Evolutionary conservation across 1,140 invertebrate genomes (phyloP), one percentile per base, ranked within the genome.

Genomic region (Musca vetustissima): DNA sequence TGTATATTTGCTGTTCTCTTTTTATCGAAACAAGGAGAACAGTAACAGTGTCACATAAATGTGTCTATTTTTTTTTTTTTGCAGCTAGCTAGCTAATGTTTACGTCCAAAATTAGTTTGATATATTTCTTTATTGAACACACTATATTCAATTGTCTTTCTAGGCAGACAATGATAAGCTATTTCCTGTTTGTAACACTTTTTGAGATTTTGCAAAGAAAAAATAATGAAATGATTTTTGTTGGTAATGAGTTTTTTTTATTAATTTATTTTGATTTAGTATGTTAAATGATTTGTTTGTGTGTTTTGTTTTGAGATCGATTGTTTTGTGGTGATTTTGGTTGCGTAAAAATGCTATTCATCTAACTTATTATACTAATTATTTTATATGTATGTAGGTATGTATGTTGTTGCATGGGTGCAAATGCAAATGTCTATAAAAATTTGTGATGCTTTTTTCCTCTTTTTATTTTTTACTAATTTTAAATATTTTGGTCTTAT

Each of bases 131-230:
- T 32, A 59, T 25, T 72, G 66, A 74, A 70, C 76, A 74, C 76
- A 80, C 78, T 80, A 77, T 80, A 80, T 80, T 79, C 78, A 70
- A 80, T 80, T 78, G 78, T 80, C 78, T 80, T 77, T 24, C 50
- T 61, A 61, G 71, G 78, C 75, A 80, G 78, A 80, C 78, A 80
- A 80, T 75, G 78, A 80, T 80, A 69, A 69, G 68, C 68, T 49
- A 36, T 53, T 61, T 61, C 57, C 19, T n/a, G n/a, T n/a, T 43
- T 61, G 19, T 11, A 43, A 43, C 36, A 43, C 6, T 43, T 43
- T 43, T 21, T 36, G 7, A 2, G 9, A 11, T 61, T 15, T 36
- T 36, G n/a, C 36, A 19, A 7, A 52, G 28, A 52, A 32, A 19
- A 36, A 4, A 43, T 43, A 61, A 61, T 61, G 57, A 59, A 47